Conservation (phyloP, 2,113 vertebrate species). For the Siniperca knerii region DNA sequence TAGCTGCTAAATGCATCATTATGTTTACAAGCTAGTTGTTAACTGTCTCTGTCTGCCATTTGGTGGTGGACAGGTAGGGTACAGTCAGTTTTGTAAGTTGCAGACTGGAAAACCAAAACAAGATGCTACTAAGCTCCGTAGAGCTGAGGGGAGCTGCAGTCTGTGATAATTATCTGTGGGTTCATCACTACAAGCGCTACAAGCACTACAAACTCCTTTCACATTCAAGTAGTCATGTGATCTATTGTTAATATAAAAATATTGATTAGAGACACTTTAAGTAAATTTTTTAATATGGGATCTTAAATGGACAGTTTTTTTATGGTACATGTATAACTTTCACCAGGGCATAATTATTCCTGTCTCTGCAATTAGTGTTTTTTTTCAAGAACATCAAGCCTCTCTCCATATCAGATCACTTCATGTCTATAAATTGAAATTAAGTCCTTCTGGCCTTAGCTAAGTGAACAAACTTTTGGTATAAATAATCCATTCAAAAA, state of each 20-base stretch:
- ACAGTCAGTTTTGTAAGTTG: too few species aligned
- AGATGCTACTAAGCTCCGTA: too few species aligned
- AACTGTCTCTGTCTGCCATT: too few species aligned
- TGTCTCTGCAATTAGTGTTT: neutral
- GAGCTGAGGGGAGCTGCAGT: too few species aligned
- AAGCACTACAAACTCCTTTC: neutral
- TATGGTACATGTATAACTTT: neutral
- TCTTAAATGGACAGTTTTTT: neutral
- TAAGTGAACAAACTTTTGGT: constrained; percentile 17
- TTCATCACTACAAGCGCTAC: too few species aligned
- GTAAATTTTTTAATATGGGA: neutral
- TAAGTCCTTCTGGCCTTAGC: constrained; percentile 18
- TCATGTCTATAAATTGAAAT: constrained; percentile 55
- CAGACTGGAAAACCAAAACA: too few species aligned
- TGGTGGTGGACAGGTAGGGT: too few species aligned
- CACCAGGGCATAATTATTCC: constrained; percentile 29
- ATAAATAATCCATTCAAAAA: constrained; percentile 54
- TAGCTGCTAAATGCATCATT: neutral
- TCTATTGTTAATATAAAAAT: neutral
- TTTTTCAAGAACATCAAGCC: neutral
- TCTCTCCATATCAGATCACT: constrained; percentile 22
- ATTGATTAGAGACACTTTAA: neutral
- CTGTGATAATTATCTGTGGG: too few species aligned
- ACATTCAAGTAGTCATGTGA: neutral
- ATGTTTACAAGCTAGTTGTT: neutral